Percentiles rank a stretch among this genome's conserved stretches.
Conservation (phyloP, 2,113 vertebrate species). For the Boulengeromyrus knoepffleri region DNA sequence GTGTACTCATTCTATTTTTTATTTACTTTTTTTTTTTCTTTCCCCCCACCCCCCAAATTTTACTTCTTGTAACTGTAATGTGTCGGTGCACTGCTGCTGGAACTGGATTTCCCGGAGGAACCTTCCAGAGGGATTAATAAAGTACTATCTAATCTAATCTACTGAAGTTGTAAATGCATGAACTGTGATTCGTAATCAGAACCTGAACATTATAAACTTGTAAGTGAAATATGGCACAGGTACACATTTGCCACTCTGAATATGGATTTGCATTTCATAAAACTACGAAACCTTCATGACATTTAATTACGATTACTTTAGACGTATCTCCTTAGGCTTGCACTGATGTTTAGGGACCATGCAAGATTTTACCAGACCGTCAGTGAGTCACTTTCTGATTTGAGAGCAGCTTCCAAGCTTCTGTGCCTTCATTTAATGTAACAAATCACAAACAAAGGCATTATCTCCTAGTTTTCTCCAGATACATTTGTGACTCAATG, state of each 20-base stretch:
- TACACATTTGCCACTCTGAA: neutral
- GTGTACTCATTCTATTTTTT: too few species aligned
- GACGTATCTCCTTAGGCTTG: neutral
- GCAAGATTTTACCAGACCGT: neutral
- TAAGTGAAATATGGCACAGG: neutral
- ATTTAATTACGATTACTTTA: neutral
- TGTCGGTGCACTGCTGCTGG: too few species aligned
- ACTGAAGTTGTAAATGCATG: neutral
- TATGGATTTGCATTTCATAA: neutral
- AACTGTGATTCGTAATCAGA: neutral
- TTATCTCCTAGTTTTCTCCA: neutral
- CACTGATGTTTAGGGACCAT: neutral
- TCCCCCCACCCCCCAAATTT: too few species aligned
- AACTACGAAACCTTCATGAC: neutral
- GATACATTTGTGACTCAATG: neutral
- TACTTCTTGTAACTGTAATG: too few species aligned
- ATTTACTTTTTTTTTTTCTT: too few species aligned
- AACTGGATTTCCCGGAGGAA: too few species aligned
- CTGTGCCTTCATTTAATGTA: neutral
- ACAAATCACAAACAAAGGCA: neutral
- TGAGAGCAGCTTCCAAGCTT: neutral
- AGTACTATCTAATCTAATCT: too few species aligned
- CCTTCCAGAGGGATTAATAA: too few species aligned
- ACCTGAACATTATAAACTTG: neutral
- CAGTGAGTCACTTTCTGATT: neutral